These are phyloP conservation scores for Aphyosemion australe DNA, from an alignment of 2,113 vertebrate species.

Conservation along the genomic window DNA sequence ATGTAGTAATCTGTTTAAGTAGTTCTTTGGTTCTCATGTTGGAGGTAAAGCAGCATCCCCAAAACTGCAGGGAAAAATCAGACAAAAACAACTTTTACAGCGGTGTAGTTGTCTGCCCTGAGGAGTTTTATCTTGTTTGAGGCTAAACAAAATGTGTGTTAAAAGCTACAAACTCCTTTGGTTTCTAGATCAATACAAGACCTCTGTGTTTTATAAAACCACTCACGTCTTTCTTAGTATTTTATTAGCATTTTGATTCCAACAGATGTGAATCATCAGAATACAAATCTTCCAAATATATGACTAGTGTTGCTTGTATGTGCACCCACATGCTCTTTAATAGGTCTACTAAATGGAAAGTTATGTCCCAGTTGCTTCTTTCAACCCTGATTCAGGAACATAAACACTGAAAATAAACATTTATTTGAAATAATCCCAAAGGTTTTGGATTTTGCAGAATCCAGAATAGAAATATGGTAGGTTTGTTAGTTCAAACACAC, in stretches of 20 bases:
- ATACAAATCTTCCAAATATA: not conserved
- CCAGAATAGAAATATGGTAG: too few relatives aligned
- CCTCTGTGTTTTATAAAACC: constrained; percentile 39
- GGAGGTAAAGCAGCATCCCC: constrained; percentile 26
- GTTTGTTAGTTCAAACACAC: too few relatives aligned
- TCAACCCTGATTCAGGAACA: too few relatives aligned
- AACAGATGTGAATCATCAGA: not conserved
- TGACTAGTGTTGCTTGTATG: not conserved
- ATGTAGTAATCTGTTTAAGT: constrained; percentile 56
- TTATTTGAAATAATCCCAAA: too few relatives aligned
- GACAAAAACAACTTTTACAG: constrained; percentile 33
- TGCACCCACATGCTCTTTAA: not conserved
- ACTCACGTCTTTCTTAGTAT: constrained; percentile 2
- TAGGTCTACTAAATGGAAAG: too few relatives aligned
- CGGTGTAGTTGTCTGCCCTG: constrained; percentile 29
- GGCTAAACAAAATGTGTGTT: constrained; percentile 1
- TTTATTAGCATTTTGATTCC: not conserved
- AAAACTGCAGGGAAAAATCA: constrained; percentile 26
- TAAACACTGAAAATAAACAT: too few relatives aligned
- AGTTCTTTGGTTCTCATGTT: constrained; percentile 29
- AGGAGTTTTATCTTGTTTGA: constrained; percentile 27
- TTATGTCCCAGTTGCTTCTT: too few relatives aligned
- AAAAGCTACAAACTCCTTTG: constrained; percentile 38
- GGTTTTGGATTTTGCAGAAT: too few relatives aligned
- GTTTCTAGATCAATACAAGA: constrained; percentile 1